phyloP scores from a whole-genome alignment of 2,888 invertebrate genomes.

The Caenorhabditis sp. region DNA sequence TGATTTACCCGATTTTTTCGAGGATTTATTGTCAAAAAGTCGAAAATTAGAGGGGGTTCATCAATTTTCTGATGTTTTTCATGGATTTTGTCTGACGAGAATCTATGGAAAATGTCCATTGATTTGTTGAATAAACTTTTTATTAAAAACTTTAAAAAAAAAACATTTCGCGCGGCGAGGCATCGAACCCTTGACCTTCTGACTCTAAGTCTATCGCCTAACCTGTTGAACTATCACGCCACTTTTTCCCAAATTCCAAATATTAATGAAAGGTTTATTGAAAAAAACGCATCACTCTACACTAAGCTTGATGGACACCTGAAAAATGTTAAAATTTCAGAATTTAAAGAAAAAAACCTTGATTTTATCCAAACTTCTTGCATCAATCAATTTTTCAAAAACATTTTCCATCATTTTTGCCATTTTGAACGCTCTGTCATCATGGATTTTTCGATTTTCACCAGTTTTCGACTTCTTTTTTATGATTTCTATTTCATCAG shows the following conservation, averaged over 20 bases:
- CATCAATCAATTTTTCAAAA: neutral
- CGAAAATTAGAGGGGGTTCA: neutral
- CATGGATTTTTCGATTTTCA: neutral
- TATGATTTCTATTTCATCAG: neutral
- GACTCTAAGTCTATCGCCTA: too few species aligned
- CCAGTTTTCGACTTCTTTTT: neutral
- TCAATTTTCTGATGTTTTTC: neutral
- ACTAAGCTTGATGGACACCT: too few species aligned
- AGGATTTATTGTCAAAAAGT: neutral
- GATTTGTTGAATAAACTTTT: neutral
- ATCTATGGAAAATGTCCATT: neutral
- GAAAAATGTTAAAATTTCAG: too few species aligned
- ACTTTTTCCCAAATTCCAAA: too few species aligned
- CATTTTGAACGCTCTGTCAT: neutral
- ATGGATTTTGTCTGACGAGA: neutral
- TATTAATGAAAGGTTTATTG: too few species aligned
- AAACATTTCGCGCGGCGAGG: too few species aligned
- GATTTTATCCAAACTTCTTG: neutral
- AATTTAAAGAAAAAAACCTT: neutral
- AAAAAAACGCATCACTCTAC: too few species aligned
- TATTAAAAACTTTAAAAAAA: too few species aligned
- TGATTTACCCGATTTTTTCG: neutral
- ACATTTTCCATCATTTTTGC: conserved; percentile 1
- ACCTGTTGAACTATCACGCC: too few species aligned
- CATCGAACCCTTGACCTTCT: too few species aligned